A percentile compares a stretch with the other conserved stretches of the same genome.
These are phyloP conservation scores for Lobophora halterata DNA, from an alignment of 2,888 invertebrate species.

Conservation along the genomic window DNA sequence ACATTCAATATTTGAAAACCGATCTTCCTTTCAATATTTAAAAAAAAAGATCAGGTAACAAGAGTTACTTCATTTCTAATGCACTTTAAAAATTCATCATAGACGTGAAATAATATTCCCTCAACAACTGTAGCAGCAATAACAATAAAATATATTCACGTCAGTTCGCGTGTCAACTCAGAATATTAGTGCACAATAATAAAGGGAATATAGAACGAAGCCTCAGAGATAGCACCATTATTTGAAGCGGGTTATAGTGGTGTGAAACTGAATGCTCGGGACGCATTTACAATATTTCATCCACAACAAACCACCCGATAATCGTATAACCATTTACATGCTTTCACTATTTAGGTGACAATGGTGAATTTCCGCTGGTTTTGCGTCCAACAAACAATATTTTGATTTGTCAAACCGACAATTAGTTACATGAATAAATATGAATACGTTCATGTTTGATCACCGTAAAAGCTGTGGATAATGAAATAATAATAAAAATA, in stretches of 20 bases:
- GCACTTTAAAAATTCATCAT: too few species aligned
- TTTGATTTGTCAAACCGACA: slow-evolving; percentile 6
- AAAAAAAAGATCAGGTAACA: too few species aligned
- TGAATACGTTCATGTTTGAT: too few species aligned
- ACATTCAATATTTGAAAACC: too few species aligned
- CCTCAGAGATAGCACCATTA: slow-evolving; percentile 15
- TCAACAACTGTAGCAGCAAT: slow-evolving; percentile 6
- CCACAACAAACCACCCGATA: slow-evolving; percentile 37
- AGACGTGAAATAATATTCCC: background rate
- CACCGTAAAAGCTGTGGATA: too few species aligned
- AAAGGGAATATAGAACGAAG: slow-evolving; percentile 10
- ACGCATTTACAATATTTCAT: slow-evolving; percentile 37
- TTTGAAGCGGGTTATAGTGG: slow-evolving; percentile 7
- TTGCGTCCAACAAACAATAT: slow-evolving; percentile 27
- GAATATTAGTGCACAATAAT: slow-evolving; percentile 16
- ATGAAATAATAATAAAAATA: too few species aligned
- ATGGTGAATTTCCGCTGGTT: slow-evolving; percentile 49
- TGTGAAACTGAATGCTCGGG: slow-evolving; percentile 14
- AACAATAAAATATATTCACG: slow-evolving; percentile 22
- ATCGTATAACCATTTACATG: slow-evolving; percentile 37
- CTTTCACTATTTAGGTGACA: slow-evolving; percentile 52
- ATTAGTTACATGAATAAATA: too few species aligned
- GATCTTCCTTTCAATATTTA: too few species aligned
- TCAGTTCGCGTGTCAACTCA: slow-evolving; percentile 23
- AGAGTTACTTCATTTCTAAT: too few species aligned